These are phyloP conservation scores for Xylocopa sonorina DNA, from an alignment of 1,140 invertebrate species.

Conservation along the genomic window DNA sequence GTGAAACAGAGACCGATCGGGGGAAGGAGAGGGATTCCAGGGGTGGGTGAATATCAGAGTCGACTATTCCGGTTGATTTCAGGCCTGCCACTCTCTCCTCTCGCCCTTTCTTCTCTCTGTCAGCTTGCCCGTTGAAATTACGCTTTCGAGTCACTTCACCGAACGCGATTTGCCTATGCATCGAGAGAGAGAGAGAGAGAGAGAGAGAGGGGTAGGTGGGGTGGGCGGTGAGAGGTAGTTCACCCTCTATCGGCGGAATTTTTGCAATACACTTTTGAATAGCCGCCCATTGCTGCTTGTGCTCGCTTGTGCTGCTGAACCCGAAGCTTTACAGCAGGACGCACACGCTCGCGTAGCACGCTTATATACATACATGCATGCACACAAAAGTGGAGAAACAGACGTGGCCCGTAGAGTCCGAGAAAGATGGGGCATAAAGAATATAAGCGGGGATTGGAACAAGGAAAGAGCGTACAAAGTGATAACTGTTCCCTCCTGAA, in stretches of 20 bases:
- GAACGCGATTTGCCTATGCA: conserved; percentile 61
- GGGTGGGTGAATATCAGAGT: conserved; percentile 27
- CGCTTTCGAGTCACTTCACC: conserved; percentile 60
- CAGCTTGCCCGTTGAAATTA: conserved; percentile 45
- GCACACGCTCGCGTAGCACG: conserved; percentile 8
- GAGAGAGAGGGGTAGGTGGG: conserved; percentile 4
- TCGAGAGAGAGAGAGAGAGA: conserved; percentile 14
- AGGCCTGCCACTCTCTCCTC: neutral
- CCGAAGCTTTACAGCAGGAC: conserved; percentile 50
- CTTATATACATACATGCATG: neutral
- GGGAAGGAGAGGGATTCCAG: too few relatives aligned
- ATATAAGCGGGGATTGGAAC: neutral
- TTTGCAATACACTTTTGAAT: conserved; percentile 66
- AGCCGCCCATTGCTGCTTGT: conserved; percentile 55
- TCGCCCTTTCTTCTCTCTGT: conserved; percentile 22
- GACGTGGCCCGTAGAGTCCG: neutral
- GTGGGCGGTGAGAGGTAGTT: too few relatives aligned
- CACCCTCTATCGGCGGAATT: conserved; percentile 55
- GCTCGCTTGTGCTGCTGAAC: conserved; percentile 36
- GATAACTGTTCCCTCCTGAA: conserved; percentile 44
- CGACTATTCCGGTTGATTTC: conserved; percentile 31
- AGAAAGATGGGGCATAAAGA: conserved; percentile 24
- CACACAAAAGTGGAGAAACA: neutral
- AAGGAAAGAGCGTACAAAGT: neutral
- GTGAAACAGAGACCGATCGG: too few relatives aligned